phyloP scores from a whole-genome alignment of 2,797 vertebrate genomes.

The Paedocypris micromegethes region DNA sequence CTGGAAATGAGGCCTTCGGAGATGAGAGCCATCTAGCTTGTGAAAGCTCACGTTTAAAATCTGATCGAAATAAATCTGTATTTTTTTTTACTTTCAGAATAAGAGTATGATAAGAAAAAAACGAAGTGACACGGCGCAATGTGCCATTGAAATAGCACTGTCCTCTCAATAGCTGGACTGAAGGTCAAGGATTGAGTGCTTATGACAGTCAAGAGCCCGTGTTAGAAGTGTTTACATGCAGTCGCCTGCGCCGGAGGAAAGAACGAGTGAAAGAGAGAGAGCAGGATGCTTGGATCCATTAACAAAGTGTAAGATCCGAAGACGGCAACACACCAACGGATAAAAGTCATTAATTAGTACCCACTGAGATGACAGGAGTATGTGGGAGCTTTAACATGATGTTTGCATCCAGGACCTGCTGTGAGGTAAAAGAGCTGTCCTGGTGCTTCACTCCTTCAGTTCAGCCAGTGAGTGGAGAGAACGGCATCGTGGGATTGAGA shows the following conservation, averaged over 20 bases:
- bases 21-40: conserved; percentile 65
- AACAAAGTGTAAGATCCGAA: conserved; percentile 8
- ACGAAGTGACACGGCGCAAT: conserved; percentile 18
- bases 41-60: conserved; percentile 64
- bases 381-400: conserved; percentile 11
- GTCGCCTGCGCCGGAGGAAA: too few relatives aligned
- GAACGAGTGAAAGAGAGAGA: too few relatives aligned
- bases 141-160: too few relatives aligned
- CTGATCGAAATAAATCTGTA: conserved; percentile 72
- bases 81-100: conserved; percentile 54
- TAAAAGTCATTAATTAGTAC: conserved; percentile 17
- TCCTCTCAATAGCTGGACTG: too few relatives aligned
- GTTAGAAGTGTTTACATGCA: too few relatives aligned
- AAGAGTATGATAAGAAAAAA: conserved; percentile 48
- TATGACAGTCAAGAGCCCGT: too few relatives aligned
- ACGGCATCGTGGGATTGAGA: conserved; percentile 12
- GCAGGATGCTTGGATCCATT: neutral
- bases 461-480: conserved; percentile 2
- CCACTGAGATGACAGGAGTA: conserved; percentile 20
- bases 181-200: too few relatives aligned
- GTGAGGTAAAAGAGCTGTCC: neutral
- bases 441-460: conserved; percentile 1
- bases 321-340: neutral
- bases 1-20: conserved; percentile 49
- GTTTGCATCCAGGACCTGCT: conserved; percentile 18